Base-by-base conservation (phyloP, 2,797 vertebrate genomes). In the Falco cherrug region DNA sequence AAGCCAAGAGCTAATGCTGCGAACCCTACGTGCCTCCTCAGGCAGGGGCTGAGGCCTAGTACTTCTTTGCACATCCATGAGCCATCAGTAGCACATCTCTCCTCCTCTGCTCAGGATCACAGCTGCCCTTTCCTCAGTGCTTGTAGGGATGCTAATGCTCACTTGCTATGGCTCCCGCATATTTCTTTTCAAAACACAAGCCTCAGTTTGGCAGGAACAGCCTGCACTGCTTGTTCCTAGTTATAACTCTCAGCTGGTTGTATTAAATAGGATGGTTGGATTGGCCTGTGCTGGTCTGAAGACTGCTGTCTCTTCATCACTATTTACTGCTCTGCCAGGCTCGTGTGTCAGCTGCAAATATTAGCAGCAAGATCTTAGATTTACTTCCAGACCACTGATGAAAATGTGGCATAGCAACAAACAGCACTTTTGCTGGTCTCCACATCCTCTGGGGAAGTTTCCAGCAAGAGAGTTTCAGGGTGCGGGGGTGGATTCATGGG, bases 301-400 rank as follows among this genome's bases (percentile, higher is more conserved):
- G 85, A 43, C 73, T 87, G 89, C 86, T 8, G 16, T 74, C 73
- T 89, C 76, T 90, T 90, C 89, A 33, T 14, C 73, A 20, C 92
- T 91, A 67, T 95, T 94, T 91, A 86, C 88, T 90, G 95, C 87
- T 84, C 83, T 96, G 94, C 87, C 96, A 90, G 90, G 61, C 90
- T 85, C 45, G 3, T 7, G 90, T 95, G 95, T 70, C 93, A 94
- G 89, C 90, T 47, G 82, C 89, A 59, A 60, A 31, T 45, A 67
- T 80, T 84, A 92, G 91, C 96, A 83, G 88, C 61, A n/a, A 56
- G 60, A 54, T 2, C 19, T 80, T 9, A 82, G 94, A 88, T 86
- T 93, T 93, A 88, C 79, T 88, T 83, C 65, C 79, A 94, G 89
- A 59, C 26, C 50, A 1, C 21, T 20, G 81, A 43, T 45, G 75